Conservation (phyloP, 1,140 invertebrate genomes). For the Berghia stephanieae region DNA sequence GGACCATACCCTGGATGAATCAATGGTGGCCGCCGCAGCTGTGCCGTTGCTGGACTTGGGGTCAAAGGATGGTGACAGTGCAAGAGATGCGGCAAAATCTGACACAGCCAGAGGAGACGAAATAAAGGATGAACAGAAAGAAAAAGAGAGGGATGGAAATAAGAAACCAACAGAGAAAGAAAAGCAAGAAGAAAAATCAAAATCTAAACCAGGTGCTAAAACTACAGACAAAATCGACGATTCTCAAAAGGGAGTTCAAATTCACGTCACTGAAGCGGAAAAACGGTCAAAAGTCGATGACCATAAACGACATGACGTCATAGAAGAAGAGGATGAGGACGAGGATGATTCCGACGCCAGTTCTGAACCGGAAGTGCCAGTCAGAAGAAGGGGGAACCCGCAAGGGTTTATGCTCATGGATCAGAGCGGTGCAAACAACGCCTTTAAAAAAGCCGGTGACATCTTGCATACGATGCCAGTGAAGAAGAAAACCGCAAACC, state of each 20-base stretch:
- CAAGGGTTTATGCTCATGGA: not conserved
- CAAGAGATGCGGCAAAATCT: too few species aligned
- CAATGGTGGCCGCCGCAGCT: too few species aligned
- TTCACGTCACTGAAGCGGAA: too few species aligned
- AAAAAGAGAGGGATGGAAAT: not conserved
- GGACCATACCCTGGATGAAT: too few species aligned
- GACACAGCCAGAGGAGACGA: not conserved
- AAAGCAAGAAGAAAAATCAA: too few species aligned
- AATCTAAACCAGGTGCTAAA: too few species aligned
- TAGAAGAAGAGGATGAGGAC: not conserved
- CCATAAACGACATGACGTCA: not conserved
- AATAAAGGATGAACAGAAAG: not conserved
- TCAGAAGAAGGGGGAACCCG: not conserved
- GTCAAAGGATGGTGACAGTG: too few species aligned
- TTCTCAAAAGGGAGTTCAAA: not conserved
- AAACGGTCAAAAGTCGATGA: not conserved
- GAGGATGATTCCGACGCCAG: not conserved
- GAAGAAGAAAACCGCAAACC: not conserved
- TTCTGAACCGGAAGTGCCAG: not conserved
- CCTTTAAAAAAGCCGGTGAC: not conserved
- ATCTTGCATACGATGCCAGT: not conserved
- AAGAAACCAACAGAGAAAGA: not conserved
- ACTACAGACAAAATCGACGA: not conserved
- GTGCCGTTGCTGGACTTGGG: too few species aligned
- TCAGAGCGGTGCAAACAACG: not conserved